These are phyloP conservation scores for Cyprinus carpio DNA, from an alignment of 2,113 vertebrate genomes.

Conservation along the genomic window DNA sequence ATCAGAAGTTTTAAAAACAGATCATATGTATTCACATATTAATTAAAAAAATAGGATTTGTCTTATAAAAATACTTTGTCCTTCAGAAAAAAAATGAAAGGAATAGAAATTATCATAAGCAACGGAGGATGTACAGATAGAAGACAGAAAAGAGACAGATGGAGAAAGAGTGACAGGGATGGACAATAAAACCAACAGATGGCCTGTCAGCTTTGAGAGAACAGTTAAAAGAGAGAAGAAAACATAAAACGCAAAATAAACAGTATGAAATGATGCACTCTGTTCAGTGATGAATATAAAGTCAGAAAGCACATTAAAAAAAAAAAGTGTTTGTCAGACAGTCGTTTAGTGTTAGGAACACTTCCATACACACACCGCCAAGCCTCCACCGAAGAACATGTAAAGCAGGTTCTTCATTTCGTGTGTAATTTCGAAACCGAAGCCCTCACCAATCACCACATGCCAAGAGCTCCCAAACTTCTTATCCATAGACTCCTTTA, in stretches of 20 bases:
- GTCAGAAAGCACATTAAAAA: neutral
- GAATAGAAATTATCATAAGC: neutral
- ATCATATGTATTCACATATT: slow-evolving; percentile 41
- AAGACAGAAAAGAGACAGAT: slow-evolving; percentile 27
- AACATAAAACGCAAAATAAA: slow-evolving; percentile 40
- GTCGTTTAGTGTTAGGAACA: slow-evolving; percentile 83
- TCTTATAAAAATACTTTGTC: slow-evolving; percentile 46
- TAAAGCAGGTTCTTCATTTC: slow-evolving; percentile 97
- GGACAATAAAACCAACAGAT: slow-evolving; percentile 42
- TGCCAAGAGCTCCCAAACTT: slow-evolving; percentile 98
- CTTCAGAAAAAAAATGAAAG: slow-evolving; percentile 1
- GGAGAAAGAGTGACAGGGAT: slow-evolving; percentile 46
- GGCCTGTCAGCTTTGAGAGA: slow-evolving; percentile 37
- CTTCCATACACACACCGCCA: slow-evolving; percentile 97
- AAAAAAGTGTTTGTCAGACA: neutral
- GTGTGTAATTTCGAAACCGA: slow-evolving; percentile 94
- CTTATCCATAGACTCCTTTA: slow-evolving; percentile 99
- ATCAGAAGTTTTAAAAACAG: slow-evolving; percentile 18
- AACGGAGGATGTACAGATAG: slow-evolving; percentile 1
- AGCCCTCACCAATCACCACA: slow-evolving; percentile 94
- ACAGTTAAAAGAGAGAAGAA: slow-evolving; percentile 15
- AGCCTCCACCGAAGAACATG: slow-evolving; percentile 95
- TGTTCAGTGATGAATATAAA: neutral
- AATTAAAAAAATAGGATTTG: slow-evolving; percentile 49
- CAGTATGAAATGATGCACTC: neutral